A percentile compares a stretch with the other conserved stretches of the same genome.
Evolutionary conservation across 2,888 invertebrate species (phyloP).

Genomic region (Stramonita haemastoma): DNA sequence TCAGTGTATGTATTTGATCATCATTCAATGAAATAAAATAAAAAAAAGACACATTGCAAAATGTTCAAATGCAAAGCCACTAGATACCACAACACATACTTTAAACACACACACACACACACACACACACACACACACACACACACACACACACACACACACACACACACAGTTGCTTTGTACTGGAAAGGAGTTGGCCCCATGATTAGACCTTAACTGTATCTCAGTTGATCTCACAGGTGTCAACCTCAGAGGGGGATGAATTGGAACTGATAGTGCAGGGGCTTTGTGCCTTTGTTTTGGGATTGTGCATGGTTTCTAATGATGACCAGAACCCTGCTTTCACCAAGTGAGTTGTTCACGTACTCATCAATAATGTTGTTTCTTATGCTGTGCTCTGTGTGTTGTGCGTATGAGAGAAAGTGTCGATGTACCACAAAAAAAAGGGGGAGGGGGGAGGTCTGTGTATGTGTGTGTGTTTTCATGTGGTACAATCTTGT

Average conservation of each 20-base stretch:
- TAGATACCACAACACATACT: neutral
- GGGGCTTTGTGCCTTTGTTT: constrained; percentile 92
- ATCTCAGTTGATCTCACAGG: constrained; percentile 77
- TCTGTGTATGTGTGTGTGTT: neutral
- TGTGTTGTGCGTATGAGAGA: neutral
- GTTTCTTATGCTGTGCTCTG: neutral
- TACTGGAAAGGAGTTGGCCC: neutral
- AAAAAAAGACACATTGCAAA: too few relatives aligned
- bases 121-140: neutral
- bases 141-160: neutral
- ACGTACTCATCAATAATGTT: neutral
- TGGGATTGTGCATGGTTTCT: constrained; percentile 89
- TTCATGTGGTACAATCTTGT: neutral
- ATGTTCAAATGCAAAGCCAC: too few relatives aligned
- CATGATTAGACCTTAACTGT: neutral
- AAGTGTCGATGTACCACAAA: neutral
- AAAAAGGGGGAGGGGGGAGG: too few relatives aligned
- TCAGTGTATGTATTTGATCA: too few relatives aligned
- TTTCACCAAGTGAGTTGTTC: constrained; percentile 63
- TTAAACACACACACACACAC: neutral
- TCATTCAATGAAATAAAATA: too few relatives aligned
- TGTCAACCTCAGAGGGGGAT: constrained; percentile 87
- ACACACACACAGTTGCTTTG: neutral
- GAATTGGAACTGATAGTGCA: constrained; percentile 92
- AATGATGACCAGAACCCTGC: constrained; percentile 75